A percentile compares a stretch with the other conserved stretches of the same genome.
phyloP scores from a whole-genome alignment of 2,113 vertebrate species.

The Austrofundulus limnaeus region DNA sequence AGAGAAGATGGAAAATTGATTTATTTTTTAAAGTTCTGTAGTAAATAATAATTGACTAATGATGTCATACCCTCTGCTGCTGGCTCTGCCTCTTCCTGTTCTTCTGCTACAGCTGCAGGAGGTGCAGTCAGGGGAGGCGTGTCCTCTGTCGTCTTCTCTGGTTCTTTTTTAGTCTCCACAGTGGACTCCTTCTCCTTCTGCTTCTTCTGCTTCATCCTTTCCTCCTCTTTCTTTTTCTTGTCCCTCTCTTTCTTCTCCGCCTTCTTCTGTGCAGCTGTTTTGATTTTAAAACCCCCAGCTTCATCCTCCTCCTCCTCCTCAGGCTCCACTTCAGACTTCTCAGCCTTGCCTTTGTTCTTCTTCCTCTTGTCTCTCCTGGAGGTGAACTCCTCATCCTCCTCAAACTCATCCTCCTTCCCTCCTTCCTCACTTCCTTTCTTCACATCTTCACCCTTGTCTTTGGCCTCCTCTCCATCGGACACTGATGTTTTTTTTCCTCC shows the following conservation, averaged over 20 bases:
- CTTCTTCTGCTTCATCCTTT: constrained; percentile 77
- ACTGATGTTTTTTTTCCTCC: constrained; percentile 73
- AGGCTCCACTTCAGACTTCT: constrained; percentile 80
- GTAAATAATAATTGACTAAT: background rate
- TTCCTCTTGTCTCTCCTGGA: constrained; percentile 85
- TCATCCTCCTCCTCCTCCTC: constrained; percentile 80
- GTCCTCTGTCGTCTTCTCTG: constrained; percentile 60
- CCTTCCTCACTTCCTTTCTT: constrained; percentile 21
- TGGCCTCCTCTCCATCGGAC: constrained; percentile 70
- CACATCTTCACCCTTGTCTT: constrained; percentile 72
- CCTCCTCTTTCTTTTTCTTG: constrained; percentile 90
- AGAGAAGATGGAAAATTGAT: background rate
- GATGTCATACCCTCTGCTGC: constrained; percentile 81
- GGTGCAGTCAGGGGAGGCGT: constrained; percentile 17
- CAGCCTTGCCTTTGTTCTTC: constrained; percentile 81
- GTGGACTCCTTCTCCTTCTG: constrained; percentile 74
- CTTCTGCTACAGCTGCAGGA: constrained; percentile 63
- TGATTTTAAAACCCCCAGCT: constrained; percentile 86
- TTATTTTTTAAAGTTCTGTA: background rate
- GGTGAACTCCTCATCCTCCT: constrained; percentile 70
- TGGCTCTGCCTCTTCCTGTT: constrained; percentile 78
- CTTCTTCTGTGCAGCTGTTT: constrained; percentile 97
- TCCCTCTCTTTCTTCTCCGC: constrained; percentile 98
- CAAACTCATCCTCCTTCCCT: constrained; percentile 15
- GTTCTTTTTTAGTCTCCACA: constrained; percentile 49